Evolutionary conservation across 1,140 invertebrate genomes (phyloP), one percentile per base, ranked within the genome.

Genomic region (Polypedilum pembai): DNA sequence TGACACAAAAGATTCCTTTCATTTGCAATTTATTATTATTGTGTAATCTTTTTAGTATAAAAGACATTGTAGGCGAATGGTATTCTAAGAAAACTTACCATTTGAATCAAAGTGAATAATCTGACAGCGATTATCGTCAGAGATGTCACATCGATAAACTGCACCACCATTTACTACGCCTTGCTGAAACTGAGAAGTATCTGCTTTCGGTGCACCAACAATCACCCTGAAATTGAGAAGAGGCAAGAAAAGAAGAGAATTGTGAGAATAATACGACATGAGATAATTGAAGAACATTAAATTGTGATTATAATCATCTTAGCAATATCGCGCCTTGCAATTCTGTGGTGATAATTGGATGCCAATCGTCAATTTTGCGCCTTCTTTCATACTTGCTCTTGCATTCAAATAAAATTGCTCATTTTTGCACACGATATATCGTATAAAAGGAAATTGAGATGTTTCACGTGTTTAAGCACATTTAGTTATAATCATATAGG

Each of bases 151-250:
- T 76, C 86, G 85, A 82, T 87, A 94, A 20, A 95, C 92, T 15
- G 89, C 90, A n/a, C 93, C 93, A 18, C 88, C 91, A 73, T 84
- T 81, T 63, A 69, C 12, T 18, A 92, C 86, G 33, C 84, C 85
- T 8, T 82, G 82, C 75, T 82, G 82, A 74, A 77, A 79, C 75
- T 89, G 86, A 7, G 80, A 76, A 10, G 91, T 90, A 78, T 92
- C 85, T 0, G 89, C 90, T 79, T 87, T 84, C 15, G 93, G 93
- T 5, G 93, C 92, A 33, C 93, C 93, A 10, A 94, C 88, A 41
- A 94, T 82, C 74, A 94, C 83, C 86, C 92, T 94, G 83, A 18
- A 83, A 84, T 77, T 77, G 77, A 77, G 74, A 79, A 77, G 12
- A 69, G 5, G 8, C 73, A 74, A 74, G 2, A 73, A 41, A 73